Evolutionary conservation across 2,797 vertebrate genomes (phyloP).

Genomic region (Uromys caudimaculatus): DNA sequence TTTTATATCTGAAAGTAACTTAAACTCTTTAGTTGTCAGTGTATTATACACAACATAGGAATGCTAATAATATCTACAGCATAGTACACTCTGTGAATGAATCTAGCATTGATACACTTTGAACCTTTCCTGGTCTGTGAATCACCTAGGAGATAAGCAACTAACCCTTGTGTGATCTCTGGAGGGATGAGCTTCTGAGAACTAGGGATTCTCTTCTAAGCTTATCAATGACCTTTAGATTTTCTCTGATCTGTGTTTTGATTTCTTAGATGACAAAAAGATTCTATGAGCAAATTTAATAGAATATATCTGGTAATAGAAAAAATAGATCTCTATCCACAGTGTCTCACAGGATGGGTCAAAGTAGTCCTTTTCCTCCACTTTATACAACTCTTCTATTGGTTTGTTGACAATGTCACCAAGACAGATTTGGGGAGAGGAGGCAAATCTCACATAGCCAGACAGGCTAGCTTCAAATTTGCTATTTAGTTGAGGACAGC

Average conservation of each 20-base stretch:
- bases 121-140: not conserved
- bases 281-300: constrained; percentile 22
- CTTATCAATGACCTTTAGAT: not conserved
- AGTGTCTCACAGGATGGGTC: not conserved
- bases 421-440: not conserved
- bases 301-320: not conserved
- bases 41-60: not conserved
- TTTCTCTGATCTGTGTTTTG: not conserved
- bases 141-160: not conserved
- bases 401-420: not conserved
- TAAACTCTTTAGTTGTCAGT: not conserved
- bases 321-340: not conserved
- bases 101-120: not conserved
- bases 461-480: not conserved
- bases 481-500: not conserved
- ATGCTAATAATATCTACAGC: not conserved
- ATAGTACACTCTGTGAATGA: not conserved
- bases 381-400: not conserved
- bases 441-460: not conserved
- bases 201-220: not conserved
- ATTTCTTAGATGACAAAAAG: constrained; percentile 5
- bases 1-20: not conserved
- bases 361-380: not conserved
- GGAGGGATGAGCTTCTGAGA: not conserved
- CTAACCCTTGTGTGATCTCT: not conserved